Percentiles rank a stretch among this genome's conserved stretches.
Evolutionary conservation across 2,888 invertebrate genomes (phyloP).

Genomic region (Diogma glabrata): DNA sequence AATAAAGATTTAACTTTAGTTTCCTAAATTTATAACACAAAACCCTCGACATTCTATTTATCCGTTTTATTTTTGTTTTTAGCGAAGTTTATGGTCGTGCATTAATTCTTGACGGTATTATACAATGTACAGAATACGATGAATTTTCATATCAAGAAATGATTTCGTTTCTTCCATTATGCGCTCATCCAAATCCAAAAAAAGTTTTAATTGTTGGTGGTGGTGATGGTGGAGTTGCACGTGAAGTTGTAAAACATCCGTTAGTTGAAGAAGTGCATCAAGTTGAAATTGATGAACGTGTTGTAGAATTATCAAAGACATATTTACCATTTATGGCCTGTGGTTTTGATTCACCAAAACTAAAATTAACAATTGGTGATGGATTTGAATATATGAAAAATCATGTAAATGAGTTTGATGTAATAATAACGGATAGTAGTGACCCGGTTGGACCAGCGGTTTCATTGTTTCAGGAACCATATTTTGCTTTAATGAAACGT

Average conservation of each 20-base stretch:
- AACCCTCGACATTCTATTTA: no score
- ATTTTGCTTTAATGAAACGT: conserved; percentile 71
- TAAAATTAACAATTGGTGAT: conserved; percentile 76
- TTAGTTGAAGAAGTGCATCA: conserved; percentile 72
- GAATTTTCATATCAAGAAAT: conserved; percentile 98
- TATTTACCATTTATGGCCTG: conserved; percentile 84
- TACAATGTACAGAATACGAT: conserved; percentile 92
- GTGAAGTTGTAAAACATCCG: conserved; percentile 91
- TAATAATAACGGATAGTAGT: conserved; percentile 96
- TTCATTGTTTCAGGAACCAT: conserved; percentile 54
- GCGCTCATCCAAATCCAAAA: conserved; percentile 80
- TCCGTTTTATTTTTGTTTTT: conserved; percentile 27
- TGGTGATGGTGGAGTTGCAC: conserved; percentile 94
- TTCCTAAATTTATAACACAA: no score
- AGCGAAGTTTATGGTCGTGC: conserved; percentile 73
- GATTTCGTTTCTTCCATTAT: conserved; percentile 89
- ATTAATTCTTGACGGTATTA: conserved; percentile 86
- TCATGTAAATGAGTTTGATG: conserved; percentile 78
- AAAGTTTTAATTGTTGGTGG: conserved; percentile 89
- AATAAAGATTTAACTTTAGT: no score
- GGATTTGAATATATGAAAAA: conserved; percentile 91
- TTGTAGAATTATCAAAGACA: conserved; percentile 80
- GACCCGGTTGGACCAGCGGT: conserved; percentile 84
- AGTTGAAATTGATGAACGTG: conserved; percentile 92
- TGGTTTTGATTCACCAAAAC: conserved; percentile 73